Evolutionary conservation across 2,797 vertebrate species (phyloP).

Genomic region (Cephalopachus bancanus): DNA sequence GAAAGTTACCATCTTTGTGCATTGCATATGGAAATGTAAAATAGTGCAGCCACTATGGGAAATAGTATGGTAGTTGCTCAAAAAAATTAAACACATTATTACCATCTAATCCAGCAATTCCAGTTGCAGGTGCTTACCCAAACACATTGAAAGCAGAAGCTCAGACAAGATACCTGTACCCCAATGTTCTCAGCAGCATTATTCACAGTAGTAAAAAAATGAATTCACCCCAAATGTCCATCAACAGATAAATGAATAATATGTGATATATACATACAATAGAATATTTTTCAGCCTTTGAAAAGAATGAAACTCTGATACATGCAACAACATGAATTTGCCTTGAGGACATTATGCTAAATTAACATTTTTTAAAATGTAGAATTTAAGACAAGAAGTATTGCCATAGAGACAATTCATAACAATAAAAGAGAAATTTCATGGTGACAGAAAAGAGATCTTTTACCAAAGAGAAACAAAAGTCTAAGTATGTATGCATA

Average conservation of each 20-base stretch:
- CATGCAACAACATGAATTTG: neutral
- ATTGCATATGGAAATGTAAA: neutral
- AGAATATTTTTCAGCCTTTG: neutral
- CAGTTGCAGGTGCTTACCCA: neutral
- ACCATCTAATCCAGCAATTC: neutral
- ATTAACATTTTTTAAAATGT: neutral
- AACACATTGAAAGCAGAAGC: neutral
- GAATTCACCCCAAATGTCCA: neutral
- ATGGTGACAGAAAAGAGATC: neutral
- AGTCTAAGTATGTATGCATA: neutral
- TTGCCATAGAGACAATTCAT: neutral
- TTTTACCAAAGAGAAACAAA: neutral
- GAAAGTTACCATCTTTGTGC: neutral
- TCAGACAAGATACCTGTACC: neutral
- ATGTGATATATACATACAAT: neutral
- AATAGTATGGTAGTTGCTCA: neutral
- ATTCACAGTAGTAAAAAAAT: neutral
- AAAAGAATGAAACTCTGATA: neutral
- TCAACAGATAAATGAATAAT: neutral
- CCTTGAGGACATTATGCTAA: neutral
- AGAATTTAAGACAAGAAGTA: neutral
- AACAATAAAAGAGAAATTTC: neutral
- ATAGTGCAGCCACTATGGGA: neutral
- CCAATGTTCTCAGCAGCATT: neutral
- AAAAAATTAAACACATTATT: neutral